These are phyloP conservation scores for Perca flavescens DNA, from an alignment of 2,113 vertebrate genomes.

Conservation along the genomic window DNA sequence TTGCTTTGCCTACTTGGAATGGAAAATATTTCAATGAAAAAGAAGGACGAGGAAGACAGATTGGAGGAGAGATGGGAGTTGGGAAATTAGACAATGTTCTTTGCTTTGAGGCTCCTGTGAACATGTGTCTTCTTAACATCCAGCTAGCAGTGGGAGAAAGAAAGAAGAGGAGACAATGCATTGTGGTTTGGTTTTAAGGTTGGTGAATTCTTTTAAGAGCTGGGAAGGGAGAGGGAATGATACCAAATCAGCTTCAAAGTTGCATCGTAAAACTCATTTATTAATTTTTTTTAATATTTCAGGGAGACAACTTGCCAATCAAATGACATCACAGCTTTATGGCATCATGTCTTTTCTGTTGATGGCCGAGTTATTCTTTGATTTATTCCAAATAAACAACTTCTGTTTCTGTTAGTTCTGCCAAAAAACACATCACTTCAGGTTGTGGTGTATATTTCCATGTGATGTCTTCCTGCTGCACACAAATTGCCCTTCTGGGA, in stretches of 20 bases:
- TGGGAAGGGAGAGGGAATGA: constrained; percentile 18
- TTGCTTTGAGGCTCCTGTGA: constrained; percentile 41
- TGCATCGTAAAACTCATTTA: constrained; percentile 40
- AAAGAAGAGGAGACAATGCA: constrained; percentile 25
- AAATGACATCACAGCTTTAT: constrained; percentile 20
- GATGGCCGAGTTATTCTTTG: constrained; percentile 47
- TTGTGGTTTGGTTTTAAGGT: constrained; percentile 19
- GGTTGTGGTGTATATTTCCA: no score
- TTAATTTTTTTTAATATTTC: background rate
- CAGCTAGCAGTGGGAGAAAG: constrained; percentile 23
- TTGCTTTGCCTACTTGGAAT: background rate
- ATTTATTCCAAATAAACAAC: constrained; percentile 31
- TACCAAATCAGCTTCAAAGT: constrained; percentile 28
- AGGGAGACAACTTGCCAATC: constrained; percentile 47
- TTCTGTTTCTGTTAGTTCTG: background rate
- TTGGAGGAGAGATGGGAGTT: constrained; percentile 18
- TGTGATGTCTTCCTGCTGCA: no score
- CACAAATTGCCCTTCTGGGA: no score
- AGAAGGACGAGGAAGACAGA: constrained; percentile 12
- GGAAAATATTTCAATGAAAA: background rate
- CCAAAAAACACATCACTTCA: constrained; percentile 20
- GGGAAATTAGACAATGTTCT: constrained; percentile 27
- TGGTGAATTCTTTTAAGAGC: constrained; percentile 14
- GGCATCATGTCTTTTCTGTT: constrained; percentile 31
- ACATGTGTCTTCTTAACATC: constrained; percentile 49